These are phyloP conservation scores for Bucorvus abyssinicus DNA, from an alignment of 2,797 vertebrate genomes.

Conservation along the genomic window DNA sequence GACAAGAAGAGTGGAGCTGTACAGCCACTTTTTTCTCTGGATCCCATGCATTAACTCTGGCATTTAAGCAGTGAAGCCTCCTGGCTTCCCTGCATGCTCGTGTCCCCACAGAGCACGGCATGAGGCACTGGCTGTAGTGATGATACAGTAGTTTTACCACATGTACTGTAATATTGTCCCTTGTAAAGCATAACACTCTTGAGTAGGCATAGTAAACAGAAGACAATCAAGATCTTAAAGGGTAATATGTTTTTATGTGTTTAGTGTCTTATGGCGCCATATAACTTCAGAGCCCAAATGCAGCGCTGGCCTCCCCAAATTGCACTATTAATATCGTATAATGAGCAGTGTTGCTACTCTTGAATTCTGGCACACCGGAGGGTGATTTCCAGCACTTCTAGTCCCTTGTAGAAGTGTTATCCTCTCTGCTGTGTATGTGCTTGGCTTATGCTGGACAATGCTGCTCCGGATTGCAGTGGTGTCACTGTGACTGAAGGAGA, in stretches of 20 bases:
- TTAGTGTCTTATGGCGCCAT: not conserved
- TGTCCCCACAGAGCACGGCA: not conserved
- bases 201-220: slow-evolving; percentile 23
- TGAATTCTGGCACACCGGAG: not conserved
- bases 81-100: rapidly evolving
- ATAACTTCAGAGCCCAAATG: not conserved
- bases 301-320: not conserved
- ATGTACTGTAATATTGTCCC: not conserved
- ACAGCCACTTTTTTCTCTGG: not conserved
- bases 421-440: not conserved
- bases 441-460: not conserved
- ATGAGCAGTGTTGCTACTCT: not conserved
- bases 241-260: slow-evolving; percentile 1
- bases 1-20: not conserved
- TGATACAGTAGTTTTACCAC: slow-evolving; percentile 2
- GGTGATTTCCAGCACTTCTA: not conserved
- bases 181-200: slow-evolving; percentile 12
- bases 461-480: not conserved
- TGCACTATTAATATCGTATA: not conserved
- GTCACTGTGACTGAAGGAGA: not conserved
- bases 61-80: not conserved
- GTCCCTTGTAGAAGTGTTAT: not conserved
- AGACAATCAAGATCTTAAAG: slow-evolving; percentile 15
- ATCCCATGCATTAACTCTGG: not conserved
- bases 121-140: not conserved